A percentile compares a stretch with the other conserved stretches of the same genome.
phyloP scores from a whole-genome alignment of 2,888 invertebrate species.

The Gibbula magus region DNA sequence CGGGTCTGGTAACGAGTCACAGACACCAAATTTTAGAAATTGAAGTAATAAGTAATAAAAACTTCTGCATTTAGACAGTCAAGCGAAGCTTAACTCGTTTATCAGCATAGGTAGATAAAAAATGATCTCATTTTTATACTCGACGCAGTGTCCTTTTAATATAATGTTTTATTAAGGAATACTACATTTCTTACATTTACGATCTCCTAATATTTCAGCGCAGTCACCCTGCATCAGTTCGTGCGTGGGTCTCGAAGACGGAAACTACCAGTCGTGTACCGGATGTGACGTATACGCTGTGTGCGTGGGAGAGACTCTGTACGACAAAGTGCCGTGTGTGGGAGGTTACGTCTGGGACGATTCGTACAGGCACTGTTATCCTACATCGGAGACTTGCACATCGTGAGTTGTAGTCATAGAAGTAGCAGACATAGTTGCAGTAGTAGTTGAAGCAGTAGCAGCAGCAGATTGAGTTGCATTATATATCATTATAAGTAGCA shows the following conservation, averaged over 20 bases:
- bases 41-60: too few species aligned
- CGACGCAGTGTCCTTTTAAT: too few species aligned
- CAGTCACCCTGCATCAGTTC: slow-evolving; percentile 31
- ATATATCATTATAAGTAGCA: too few species aligned
- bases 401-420: neutral
- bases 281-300: slow-evolving; percentile 37
- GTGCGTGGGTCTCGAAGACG: slow-evolving; percentile 31
- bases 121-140: too few species aligned
- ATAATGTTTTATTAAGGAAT: neutral
- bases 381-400: slow-evolving; percentile 34
- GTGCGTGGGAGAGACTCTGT: slow-evolving; percentile 30
- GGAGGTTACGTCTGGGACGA: slow-evolving; percentile 38
- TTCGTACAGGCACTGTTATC: slow-evolving; percentile 33
- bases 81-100: too few species aligned
- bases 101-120: too few species aligned
- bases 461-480: too few species aligned
- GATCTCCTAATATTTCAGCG: neutral
- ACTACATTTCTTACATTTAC: neutral
- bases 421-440: too few species aligned
- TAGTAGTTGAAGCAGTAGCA: too few species aligned
- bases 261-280: slow-evolving; percentile 42
- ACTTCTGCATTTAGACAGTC: too few species aligned
- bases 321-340: slow-evolving; percentile 37
- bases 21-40: too few species aligned
- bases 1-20: too few species aligned